phyloP scores from a whole-genome alignment of 2,888 invertebrate genomes.

The Campaea margaritaria region DNA sequence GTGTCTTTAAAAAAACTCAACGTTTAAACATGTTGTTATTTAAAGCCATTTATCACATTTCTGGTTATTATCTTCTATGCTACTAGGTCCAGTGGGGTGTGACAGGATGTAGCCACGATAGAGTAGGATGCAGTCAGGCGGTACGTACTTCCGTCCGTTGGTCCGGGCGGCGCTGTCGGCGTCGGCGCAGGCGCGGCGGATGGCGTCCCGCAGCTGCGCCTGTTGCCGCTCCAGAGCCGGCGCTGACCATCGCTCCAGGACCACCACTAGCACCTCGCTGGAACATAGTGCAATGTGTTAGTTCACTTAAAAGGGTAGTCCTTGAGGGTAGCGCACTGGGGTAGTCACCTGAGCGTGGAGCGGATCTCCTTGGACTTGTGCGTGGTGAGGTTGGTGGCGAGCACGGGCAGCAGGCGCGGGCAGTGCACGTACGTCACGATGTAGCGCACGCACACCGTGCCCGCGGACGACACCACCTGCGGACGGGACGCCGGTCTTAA shows the following conservation, averaged over 20 bases:
- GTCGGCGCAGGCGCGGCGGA: slow-evolving; percentile 95
- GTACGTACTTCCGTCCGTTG: slow-evolving; percentile 76
- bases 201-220: slow-evolving; percentile 90
- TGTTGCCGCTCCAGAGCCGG: slow-evolving; percentile 93
- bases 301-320: neutral
- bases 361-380: slow-evolving; percentile 98
- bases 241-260: slow-evolving; percentile 95
- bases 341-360: slow-evolving; percentile 76
- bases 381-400: slow-evolving; percentile 89
- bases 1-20: no score
- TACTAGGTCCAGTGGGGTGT: no score
- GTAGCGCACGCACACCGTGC: slow-evolving; percentile 93
- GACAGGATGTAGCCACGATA: no score
- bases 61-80: no score
- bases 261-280: slow-evolving; percentile 93
- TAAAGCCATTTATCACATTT: no score
- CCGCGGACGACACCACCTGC: slow-evolving; percentile 96
- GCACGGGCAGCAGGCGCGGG: slow-evolving; percentile 91
- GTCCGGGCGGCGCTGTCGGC: slow-evolving; percentile 96
- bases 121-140: neutral
- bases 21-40: no score
- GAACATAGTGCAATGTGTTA: slow-evolving; percentile 35
- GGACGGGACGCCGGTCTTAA: no score
- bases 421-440: slow-evolving; percentile 94
- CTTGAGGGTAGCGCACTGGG: no score